Percentiles rank a stretch among this genome's conserved stretches.
Evolutionary conservation across 2,888 invertebrate genomes (phyloP).

Genomic region (Mylabris sibirica): DNA sequence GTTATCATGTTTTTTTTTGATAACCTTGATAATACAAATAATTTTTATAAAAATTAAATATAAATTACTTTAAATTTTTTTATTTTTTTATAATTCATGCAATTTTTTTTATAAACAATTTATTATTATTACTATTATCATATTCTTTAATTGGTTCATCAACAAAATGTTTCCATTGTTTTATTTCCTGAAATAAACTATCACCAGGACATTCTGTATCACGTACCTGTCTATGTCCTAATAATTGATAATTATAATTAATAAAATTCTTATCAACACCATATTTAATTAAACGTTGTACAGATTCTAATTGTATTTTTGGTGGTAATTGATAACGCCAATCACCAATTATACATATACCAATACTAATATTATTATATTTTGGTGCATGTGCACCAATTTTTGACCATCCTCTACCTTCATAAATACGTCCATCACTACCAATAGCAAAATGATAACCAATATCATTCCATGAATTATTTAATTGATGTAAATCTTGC

Average conservation of each 20-base stretch:
- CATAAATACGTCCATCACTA: slow-evolving; percentile 75
- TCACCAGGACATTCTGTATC: slow-evolving; percentile 75
- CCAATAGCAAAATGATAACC: slow-evolving; percentile 77
- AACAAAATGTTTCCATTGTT: slow-evolving; percentile 67
- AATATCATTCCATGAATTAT: slow-evolving; percentile 73
- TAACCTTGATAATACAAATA: neutral
- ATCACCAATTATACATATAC: slow-evolving; percentile 76
- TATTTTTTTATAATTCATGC: neutral
- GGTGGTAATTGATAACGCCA: slow-evolving; percentile 72
- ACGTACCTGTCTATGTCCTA: slow-evolving; percentile 71
- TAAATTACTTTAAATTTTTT: no score
- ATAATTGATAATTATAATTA: slow-evolving; percentile 66
- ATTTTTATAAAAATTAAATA: neutral
- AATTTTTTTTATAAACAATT: neutral
- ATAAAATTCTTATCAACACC: slow-evolving; percentile 71
- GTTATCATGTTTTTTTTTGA: neutral
- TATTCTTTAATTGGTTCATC: neutral
- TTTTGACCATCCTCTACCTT: slow-evolving; percentile 74
- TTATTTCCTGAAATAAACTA: slow-evolving; percentile 67
- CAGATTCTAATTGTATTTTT: slow-evolving; percentile 65
- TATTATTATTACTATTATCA: neutral
- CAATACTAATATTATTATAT: slow-evolving; percentile 74
- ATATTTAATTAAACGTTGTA: slow-evolving; percentile 67
- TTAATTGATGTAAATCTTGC: slow-evolving; percentile 70
- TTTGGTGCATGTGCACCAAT: slow-evolving; percentile 75